Conservation (phyloP, 1,140 invertebrate genomes). For the Drosophila equinoxialis region DNA sequence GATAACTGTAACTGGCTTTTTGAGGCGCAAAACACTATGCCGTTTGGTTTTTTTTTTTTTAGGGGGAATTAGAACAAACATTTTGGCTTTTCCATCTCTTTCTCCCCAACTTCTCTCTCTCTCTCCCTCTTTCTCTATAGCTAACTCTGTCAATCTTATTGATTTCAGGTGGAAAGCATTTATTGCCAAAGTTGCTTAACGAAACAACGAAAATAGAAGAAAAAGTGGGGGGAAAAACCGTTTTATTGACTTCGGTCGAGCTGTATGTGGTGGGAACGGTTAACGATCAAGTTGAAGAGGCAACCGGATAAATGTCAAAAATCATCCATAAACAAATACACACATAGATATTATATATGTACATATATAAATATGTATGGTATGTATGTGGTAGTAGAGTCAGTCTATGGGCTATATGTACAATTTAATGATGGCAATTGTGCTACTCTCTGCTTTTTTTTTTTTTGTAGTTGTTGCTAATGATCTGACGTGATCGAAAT, state of each 20-base stretch:
- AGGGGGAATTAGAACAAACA: slow-evolving; percentile 56
- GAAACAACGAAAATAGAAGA: not conserved
- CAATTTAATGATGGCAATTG: slow-evolving; percentile 20
- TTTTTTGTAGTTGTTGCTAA: not conserved
- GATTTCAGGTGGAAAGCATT: slow-evolving; percentile 33
- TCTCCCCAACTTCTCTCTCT: not conserved
- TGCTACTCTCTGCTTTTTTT: slow-evolving; percentile 7
- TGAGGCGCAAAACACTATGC: slow-evolving; percentile 22
- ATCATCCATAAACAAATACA: slow-evolving; percentile 1
- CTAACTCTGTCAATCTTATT: slow-evolving; percentile 35
- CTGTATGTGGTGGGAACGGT: not conserved
- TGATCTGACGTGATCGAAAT: slow-evolving; percentile 23
- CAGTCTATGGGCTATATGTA: not conserved
- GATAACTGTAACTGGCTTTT: slow-evolving; percentile 51
- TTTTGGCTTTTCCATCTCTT: slow-evolving; percentile 16
- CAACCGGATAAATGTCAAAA: slow-evolving; percentile 1
- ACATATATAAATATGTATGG: not conserved
- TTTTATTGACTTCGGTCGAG: slow-evolving; percentile 6
- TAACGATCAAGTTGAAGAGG: not conserved
- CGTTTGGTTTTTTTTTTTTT: slow-evolving; percentile 30
- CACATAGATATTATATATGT: not conserved
- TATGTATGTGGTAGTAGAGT: not conserved
- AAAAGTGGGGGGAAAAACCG: not conserved
- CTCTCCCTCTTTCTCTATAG: not conserved
- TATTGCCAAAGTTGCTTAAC: slow-evolving; percentile 9